Evolutionary conservation across 2,113 vertebrate species (phyloP), one percentile per base, ranked within the genome.

Genomic region (Zapus hudsonius): DNA sequence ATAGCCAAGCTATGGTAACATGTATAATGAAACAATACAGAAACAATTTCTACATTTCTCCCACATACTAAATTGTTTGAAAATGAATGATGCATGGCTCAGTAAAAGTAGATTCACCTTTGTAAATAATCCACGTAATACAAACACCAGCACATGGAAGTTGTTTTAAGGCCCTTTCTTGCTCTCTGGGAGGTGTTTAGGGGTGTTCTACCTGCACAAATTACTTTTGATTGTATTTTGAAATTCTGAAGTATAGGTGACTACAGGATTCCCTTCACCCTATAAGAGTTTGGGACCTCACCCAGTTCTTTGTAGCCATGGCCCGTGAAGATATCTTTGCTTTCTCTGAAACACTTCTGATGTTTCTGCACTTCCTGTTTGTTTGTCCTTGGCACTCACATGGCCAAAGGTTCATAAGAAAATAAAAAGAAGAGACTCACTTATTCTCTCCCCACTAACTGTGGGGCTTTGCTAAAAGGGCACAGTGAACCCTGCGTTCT

Each of bases 31-130:
- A n/a, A n/a, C n/a, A n/a, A 5, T 38, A 2, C 7, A 42, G 57
- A 80, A 83, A 67, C 52, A 94, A 85, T 83, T 76, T 52, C 69
- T 55, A 13, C 38, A 31, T 91, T 83, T 95, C 59, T 47, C 36
- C 55, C 72, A 94, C 64, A n/a, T 74, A 47, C 66, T 55, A 73
- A 85, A 61, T 90, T 95, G 36, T 44, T 92, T 90, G 87, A 78
- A 83, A 94, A 84, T 84, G 47, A 93, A 87, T 75, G 67, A 84
- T 84, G 79, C 44, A 69, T 84, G 67, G 31, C 25, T 81, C 47
- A 33, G 42, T 52, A 87, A 16, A 84, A 72, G 16, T 67, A 85
- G 57, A 55, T 93, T 89, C 83, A 63, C 25, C 47, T 90, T 92
- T 91, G 33, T 61, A 92, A 91, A 67, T 74, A 87, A 87, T 87